These are phyloP conservation scores for Microcebus griseorufus DNA, from an alignment of 2,113 vertebrate genomes.

Conservation along the genomic window DNA sequence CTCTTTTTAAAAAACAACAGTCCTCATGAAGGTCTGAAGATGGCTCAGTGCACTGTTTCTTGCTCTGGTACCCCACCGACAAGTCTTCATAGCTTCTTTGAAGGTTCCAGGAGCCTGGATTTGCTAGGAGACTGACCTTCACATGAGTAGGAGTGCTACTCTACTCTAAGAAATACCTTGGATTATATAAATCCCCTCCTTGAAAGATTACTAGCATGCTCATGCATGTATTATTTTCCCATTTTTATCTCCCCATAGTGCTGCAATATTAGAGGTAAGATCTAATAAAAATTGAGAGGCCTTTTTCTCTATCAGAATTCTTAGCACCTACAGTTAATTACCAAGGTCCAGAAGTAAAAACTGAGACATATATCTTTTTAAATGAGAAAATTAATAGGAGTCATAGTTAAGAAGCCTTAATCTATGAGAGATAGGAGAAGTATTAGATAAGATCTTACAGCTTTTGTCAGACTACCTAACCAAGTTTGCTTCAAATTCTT, in stretches of 20 bases:
- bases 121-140: neutral
- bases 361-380: neutral
- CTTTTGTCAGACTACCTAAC: conserved; percentile 24
- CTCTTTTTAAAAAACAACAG: neutral
- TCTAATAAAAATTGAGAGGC: neutral
- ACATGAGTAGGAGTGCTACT: neutral
- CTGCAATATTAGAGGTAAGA: neutral
- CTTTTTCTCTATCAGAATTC: neutral
- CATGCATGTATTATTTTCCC: neutral
- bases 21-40: neutral
- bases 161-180: neutral
- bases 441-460: neutral
- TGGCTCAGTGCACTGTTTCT: neutral
- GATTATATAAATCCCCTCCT: neutral
- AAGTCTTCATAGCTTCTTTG: neutral
- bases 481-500: neutral
- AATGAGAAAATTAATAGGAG: conserved; percentile 27
- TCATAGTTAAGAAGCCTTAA: neutral
- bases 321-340: neutral
- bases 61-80: neutral
- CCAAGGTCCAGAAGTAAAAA: neutral
- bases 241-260: neutral
- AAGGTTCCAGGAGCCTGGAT: neutral
- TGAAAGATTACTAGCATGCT: conserved; percentile 7
- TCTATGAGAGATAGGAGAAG: neutral